Evolutionary conservation across 2,888 invertebrate species (phyloP), one percentile per base, ranked within the genome.

Genomic region (Listrodromus nycthemerus): DNA sequence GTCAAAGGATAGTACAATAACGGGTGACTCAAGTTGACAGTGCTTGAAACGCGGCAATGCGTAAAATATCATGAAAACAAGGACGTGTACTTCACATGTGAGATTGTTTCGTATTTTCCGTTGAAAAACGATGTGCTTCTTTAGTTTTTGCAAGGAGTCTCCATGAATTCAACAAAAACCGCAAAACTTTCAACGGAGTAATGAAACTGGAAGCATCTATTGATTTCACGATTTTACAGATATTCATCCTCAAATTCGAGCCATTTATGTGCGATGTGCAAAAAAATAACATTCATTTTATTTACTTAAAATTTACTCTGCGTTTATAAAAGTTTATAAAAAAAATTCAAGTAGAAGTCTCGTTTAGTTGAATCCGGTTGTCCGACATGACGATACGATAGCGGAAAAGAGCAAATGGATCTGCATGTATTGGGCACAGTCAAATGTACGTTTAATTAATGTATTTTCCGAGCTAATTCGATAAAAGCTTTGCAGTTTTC

Each of bases 1-100:
- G 76, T 30, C 76, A 69, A 67, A 66, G 58, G 52, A 63, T 52
- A 76, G 76, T 75, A 63, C 10, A n/a, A 76, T 71, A 27, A 8
- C 16, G 24, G 41, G 50, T 58, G 27, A 45, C 41, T 19, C n/a
- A 16, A 58, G 48, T 37, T 33, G 52, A 71, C 16, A 61, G 30
- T 10, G 41, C n/a, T 27, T 63, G 48, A n/a, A 33, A 16, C 41
- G 37, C 21, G 63, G 50, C 55, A 69, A 52, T 16, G 48, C 45
- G 45, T 66, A 41, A 21, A 0, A 33, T 30, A 55, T 33, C 8
- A 21, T 65, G 33, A 48, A 30, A 48, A 27, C 13, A n/a, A 10
- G 19, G 3, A 10, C 10, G n/a, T 50, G 50, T 27, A n/a, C 16
- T 8, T 30, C 16, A 2, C n/a, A 24, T 27, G 30, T 13, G 16